Base-by-base conservation (phyloP, 2,113 vertebrate species). In the Hippolais icterina region DNA sequence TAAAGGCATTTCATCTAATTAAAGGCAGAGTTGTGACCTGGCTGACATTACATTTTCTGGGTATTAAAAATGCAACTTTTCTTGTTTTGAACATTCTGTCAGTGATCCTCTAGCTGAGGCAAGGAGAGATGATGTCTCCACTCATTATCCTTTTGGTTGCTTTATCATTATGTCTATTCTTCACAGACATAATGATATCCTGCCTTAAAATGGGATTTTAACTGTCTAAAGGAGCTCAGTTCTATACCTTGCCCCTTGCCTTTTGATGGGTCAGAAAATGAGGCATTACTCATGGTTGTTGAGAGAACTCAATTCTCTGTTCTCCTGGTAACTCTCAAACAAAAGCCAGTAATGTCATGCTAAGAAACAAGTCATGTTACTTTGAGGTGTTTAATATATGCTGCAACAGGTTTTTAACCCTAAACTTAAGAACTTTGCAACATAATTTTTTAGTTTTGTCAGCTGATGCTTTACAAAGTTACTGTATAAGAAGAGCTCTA, bases 1-100 rank as follows among this genome's bases (percentile, higher is more conserved):
- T 93, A 81, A 85, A 93, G 33, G 13, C 15, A 88, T 93, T 95
- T 95, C 24, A 68, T 56, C 47, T 93, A 80, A 90, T 94, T 83
- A 95, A 95, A 91, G 42, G 27, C 63, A 93, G 76, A 83, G 33
- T 52, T 85, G 35, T 90, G 75, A 80, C 82, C 85, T 56, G 54
- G 22, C 39, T 88, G 83, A 83, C 68, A 70, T 46, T 77, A 85
- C 22, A 59, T 53, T 88, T 93, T 88, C 39, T 27, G 42, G 10
- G 16, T 72, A 41, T 77, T 81, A 74, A 93, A 94, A 86, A 50
- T 49, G 11, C 47, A 70, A 14, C n/a, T 69, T 59, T 76, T 71
- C 61, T 80, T 77, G 56, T 83, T 65, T 66, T 93, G 27, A 16
- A 37, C 11, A 17, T 35, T 28, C n/a, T 88, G 54, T 33, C 71